Conservation (phyloP, 2,797 vertebrate species). For the Muraenolepis orangiensis region DNA sequence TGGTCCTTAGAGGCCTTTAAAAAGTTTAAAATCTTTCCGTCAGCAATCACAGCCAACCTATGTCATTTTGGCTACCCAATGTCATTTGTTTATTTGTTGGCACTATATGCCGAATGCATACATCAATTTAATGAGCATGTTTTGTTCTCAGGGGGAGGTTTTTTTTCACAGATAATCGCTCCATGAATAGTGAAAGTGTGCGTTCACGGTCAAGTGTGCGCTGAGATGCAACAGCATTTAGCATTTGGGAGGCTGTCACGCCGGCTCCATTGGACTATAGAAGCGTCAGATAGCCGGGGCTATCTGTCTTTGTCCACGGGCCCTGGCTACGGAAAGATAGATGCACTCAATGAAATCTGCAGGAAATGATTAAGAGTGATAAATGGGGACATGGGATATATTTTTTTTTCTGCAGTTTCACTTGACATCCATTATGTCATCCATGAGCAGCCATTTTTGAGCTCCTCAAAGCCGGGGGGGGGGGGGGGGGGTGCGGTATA, state of each 20-base stretch:
- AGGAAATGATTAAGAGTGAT: slow-evolving; percentile 79
- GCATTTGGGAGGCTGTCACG: slow-evolving; percentile 62
- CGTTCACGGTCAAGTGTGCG: slow-evolving; percentile 9
- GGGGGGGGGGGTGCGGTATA: no score
- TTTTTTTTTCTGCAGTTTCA: slow-evolving; percentile 36
- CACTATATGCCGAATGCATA: neutral
- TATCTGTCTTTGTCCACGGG: slow-evolving; percentile 68
- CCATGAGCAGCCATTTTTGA: slow-evolving; percentile 37
- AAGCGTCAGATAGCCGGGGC: slow-evolving; percentile 64
- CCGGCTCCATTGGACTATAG: slow-evolving; percentile 48
- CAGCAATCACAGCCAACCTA: neutral
- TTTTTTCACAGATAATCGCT: neutral
- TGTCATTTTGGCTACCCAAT: neutral
- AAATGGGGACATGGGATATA: slow-evolving; percentile 56
- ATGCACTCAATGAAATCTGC: slow-evolving; percentile 77
- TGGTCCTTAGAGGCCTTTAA: neutral
- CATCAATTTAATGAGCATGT: neutral
- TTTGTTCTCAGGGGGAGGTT: neutral
- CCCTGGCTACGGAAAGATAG: slow-evolving; percentile 64
- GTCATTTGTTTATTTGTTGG: neutral
- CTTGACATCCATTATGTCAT: slow-evolving; percentile 63
- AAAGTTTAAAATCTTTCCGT: neutral
- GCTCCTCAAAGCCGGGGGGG: neutral
- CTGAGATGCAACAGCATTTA: slow-evolving; percentile 41
- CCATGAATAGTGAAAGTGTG: neutral